Percentiles rank a stretch among this genome's conserved stretches.
phyloP scores from a whole-genome alignment of 2,888 invertebrate species.

The Lasioglossum calceatum region DNA sequence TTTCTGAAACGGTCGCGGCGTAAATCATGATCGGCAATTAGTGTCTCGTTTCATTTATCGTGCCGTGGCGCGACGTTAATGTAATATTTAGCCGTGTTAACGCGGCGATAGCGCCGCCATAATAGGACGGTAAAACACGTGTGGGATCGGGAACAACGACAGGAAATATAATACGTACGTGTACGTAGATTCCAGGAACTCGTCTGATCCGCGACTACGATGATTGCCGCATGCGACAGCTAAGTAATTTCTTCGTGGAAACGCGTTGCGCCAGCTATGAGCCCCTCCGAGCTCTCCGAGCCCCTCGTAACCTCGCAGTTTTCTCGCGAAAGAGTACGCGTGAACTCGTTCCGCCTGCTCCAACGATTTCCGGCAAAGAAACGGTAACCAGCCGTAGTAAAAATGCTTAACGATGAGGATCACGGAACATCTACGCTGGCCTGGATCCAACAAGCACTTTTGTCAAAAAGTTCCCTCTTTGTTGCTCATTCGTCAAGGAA shows the following conservation, averaged over 20 bases:
- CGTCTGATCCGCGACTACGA: conserved; percentile 15
- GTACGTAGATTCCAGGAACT: conserved; percentile 26
- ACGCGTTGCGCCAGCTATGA: neutral
- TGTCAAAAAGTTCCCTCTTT: neutral
- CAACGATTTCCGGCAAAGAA: conserved; percentile 24
- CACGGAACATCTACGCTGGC: neutral
- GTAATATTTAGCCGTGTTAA: neutral
- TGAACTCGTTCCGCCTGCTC: conserved; percentile 15
- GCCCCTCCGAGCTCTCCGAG: neutral
- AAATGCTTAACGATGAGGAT: neutral
- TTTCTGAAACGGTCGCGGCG: neutral
- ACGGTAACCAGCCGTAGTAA: neutral
- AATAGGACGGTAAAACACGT: conserved; percentile 25
- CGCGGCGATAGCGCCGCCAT: conserved; percentile 9
- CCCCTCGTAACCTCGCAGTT: neutral
- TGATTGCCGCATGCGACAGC: conserved; percentile 44
- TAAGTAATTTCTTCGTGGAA: conserved; percentile 60
- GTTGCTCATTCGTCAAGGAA: neutral
- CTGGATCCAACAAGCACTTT: neutral
- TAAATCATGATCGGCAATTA: conserved; percentile 8
- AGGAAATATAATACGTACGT: conserved; percentile 23
- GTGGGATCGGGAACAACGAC: conserved; percentile 27
- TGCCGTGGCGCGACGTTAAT: neutral
- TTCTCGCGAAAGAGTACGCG: neutral
- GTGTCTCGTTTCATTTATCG: neutral